A percentile compares a stretch with the other conserved stretches of the same genome.
These are phyloP conservation scores for Ailuropoda melanoleuca DNA, from an alignment of 2,113 vertebrate species.

Conservation along the genomic window DNA sequence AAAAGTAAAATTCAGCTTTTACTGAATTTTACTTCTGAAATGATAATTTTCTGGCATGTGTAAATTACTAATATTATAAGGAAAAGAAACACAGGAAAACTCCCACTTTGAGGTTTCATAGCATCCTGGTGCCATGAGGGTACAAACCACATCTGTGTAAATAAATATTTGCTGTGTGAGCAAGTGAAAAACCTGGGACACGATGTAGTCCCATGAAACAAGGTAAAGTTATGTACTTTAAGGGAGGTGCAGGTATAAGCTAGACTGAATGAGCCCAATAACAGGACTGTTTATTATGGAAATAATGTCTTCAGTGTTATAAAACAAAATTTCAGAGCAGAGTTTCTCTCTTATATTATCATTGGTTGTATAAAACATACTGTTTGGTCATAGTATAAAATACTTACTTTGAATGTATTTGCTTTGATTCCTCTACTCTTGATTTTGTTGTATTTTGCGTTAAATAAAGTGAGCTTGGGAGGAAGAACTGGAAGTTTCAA, in stretches of 20 bases:
- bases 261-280: neutral
- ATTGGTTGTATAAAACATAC: neutral
- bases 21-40: neutral
- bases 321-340: neutral
- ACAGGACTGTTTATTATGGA: neutral
- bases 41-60: neutral
- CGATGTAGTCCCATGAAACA: neutral
- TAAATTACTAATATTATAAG: constrained; percentile 29
- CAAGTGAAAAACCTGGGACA: neutral
- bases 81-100: neutral
- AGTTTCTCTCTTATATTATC: constrained; percentile 4
- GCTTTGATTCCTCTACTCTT: constrained; percentile 96
- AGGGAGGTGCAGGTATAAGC: neutral
- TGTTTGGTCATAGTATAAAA: neutral
- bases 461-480: constrained; percentile 90
- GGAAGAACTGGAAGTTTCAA: constrained; percentile 95
- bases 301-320: neutral
- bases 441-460: constrained; percentile 93
- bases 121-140: neutral
- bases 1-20: neutral
- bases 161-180: neutral
- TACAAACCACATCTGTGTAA: neutral
- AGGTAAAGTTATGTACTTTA: neutral
- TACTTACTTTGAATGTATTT: constrained; percentile 95
- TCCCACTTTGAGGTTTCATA: neutral